Percentiles rank a stretch among this genome's conserved stretches.
Conservation (phyloP, 2,888 invertebrate genomes). For the Cantharis nigra region DNA sequence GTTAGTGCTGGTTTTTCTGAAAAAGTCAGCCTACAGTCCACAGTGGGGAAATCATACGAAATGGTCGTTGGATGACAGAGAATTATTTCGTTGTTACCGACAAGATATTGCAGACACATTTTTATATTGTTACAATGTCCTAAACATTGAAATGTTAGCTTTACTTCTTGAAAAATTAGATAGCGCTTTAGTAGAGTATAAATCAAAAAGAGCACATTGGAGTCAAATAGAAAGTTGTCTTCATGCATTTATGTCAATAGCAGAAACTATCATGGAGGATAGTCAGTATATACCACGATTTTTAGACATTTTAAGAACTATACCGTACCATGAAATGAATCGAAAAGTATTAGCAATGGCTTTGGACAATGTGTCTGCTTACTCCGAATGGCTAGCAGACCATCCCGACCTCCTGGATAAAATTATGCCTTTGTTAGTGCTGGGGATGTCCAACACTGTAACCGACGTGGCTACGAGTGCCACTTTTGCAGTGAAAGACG, state of each 20-base stretch:
- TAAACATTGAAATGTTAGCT: slow-evolving; percentile 74
- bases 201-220: slow-evolving; percentile 54
- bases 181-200: slow-evolving; percentile 57
- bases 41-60: slow-evolving; percentile 50
- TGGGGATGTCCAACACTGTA: slow-evolving; percentile 67
- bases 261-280: slow-evolving; percentile 65
- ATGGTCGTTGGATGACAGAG: slow-evolving; percentile 79
- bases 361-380: slow-evolving; percentile 78
- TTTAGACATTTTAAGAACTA: slow-evolving; percentile 64
- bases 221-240: slow-evolving; percentile 68
- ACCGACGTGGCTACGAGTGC: slow-evolving; percentile 73
- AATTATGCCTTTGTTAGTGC: slow-evolving; percentile 70
- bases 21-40: slow-evolving; percentile 77
- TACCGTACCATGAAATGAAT: slow-evolving; percentile 66
- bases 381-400: slow-evolving; percentile 82
- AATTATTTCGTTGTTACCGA: slow-evolving; percentile 74
- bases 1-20: slow-evolving; percentile 74
- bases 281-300: slow-evolving; percentile 63
- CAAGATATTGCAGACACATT: slow-evolving; percentile 54
- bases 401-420: slow-evolving; percentile 70
- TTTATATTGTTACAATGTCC: slow-evolving; percentile 83
- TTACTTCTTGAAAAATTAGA: slow-evolving; percentile 69
- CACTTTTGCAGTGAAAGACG: slow-evolving; percentile 86
- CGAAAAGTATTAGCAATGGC: slow-evolving; percentile 71
- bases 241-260: slow-evolving; percentile 67